Evolutionary conservation across 1,140 invertebrate genomes (phyloP), one percentile per base, ranked within the genome.

Genomic region (Drosophila ohnishii): DNA sequence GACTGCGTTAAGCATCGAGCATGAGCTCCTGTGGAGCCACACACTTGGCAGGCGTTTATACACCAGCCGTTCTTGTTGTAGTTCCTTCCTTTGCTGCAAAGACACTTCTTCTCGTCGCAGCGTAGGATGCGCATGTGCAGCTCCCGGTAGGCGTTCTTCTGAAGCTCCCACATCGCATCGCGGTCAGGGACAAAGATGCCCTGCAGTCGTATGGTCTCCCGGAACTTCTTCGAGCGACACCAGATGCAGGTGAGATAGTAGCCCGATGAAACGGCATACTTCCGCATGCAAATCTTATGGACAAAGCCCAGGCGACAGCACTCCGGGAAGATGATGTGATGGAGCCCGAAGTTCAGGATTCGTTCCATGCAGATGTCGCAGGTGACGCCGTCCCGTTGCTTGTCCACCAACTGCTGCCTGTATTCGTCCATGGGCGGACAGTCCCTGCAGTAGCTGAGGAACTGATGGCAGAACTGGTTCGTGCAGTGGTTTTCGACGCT

Each of bases 181-280:
- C 86, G 75, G 57, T 91, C 77, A 0, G 90, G 90, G 6, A 91
- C 90, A 61, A 75, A 91, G 8, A 91, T 53, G 2, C 83, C 80
- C 47, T 88, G 79, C 34, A 55, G 40, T 0, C 72, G 74, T 2
- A 91, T 73, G 0, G 56, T 19, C 0, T 88, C 65, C 0, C 80
- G 83, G 28, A 91, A 91, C 2, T 64, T 32, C 2, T 61, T 42
- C 0, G 61, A 44, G 0, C 78, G 66, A n/a, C 90, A 91, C 90
- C 90, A 91, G 8, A 90, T 63, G 44, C 90, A 91, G 0, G 50
- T 40, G n/a, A 91, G 57, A 75, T 90, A 90, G 51, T 91, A 91
- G 13, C 90, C 90, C 0, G 90, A 75, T 7, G 69, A 40, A 1
- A 75, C 2, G 1, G 90, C 90, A 60, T 90, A 88, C 1, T 51